Conservation (phyloP, 92 coral and sea anemone species). For the Pocillopora meandrina region DNA sequence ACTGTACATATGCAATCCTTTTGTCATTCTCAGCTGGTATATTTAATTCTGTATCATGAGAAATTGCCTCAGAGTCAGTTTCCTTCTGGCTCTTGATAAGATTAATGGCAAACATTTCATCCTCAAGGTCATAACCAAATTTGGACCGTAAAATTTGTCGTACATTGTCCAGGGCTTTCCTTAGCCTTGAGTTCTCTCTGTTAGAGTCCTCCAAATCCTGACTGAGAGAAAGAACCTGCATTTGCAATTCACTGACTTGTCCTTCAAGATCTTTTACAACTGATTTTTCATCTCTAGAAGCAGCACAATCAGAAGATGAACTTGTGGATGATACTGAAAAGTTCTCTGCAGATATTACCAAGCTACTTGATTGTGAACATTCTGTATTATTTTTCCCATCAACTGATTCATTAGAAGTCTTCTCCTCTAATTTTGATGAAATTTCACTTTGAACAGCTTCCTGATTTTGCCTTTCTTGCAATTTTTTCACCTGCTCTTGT, state of each 20-base stretch:
- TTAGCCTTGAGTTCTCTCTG: slow-evolving; percentile 81
- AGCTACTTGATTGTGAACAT: slow-evolving; percentile 57
- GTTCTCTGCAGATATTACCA: slow-evolving; percentile 86
- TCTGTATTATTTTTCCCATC: slow-evolving; percentile 44
- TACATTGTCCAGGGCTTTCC: slow-evolving; percentile 62
- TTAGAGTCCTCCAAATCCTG: slow-evolving; percentile 94
- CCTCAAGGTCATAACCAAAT: slow-evolving; percentile 66
- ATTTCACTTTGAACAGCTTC: slow-evolving; percentile 23
- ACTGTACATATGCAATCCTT: not conserved
- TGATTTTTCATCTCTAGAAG: slow-evolving; percentile 65
- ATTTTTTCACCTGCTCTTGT: slow-evolving; percentile 42
- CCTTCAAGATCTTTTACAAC: slow-evolving; percentile 34
- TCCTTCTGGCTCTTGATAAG: not conserved
- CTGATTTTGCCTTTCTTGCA: slow-evolving; percentile 48
- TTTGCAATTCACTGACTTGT: slow-evolving; percentile 82
- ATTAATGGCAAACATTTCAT: slow-evolving; percentile 28
- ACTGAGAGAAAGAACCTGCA: slow-evolving; percentile 87
- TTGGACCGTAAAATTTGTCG: slow-evolving; percentile 61
- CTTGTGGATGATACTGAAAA: slow-evolving; percentile 86
- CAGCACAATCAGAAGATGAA: slow-evolving; percentile 65
- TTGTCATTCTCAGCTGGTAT: not conserved
- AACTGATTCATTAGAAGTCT: slow-evolving; percentile 29
- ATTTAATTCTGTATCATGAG: not conserved
- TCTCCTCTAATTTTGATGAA: not conserved
- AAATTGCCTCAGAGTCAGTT: not conserved